Evolutionary conservation across 2,888 invertebrate genomes (phyloP).

Genomic region (Orthosia cruda): DNA sequence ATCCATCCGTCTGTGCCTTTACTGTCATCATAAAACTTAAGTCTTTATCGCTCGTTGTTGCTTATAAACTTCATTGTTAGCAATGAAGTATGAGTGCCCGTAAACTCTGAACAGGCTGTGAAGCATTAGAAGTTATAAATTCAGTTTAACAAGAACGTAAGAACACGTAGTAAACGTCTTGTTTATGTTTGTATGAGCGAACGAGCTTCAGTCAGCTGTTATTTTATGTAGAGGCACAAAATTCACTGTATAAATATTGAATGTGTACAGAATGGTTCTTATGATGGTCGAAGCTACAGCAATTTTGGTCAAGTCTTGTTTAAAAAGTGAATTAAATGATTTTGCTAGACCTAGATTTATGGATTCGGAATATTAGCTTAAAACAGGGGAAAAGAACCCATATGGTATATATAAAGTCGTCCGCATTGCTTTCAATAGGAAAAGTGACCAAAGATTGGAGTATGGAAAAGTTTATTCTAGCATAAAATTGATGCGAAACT

Average conservation of each 20-base stretch:
- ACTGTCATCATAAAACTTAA: constrained; percentile 19
- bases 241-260: neutral
- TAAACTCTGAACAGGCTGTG: constrained; percentile 28
- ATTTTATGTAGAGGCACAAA: neutral
- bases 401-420: too few species aligned
- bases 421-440: too few species aligned
- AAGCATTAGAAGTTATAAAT: constrained; percentile 26
- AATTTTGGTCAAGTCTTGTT: neutral
- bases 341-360: neutral
- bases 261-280: neutral
- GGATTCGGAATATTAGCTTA: too few species aligned
- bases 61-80: constrained; percentile 7
- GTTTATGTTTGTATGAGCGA: constrained; percentile 12
- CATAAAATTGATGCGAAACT: too few species aligned
- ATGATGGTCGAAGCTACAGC: neutral
- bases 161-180: constrained; percentile 10
- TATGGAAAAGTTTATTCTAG: too few species aligned
- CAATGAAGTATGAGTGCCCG: constrained; percentile 26
- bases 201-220: neutral
- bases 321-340: neutral
- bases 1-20: neutral
- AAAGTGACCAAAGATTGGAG: too few species aligned
- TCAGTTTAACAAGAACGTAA: constrained; percentile 15
- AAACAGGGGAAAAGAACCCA: too few species aligned
- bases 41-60: constrained; percentile 17